Base-by-base conservation (phyloP, 2,113 vertebrate species). In the Festucalex cinctus region DNA sequence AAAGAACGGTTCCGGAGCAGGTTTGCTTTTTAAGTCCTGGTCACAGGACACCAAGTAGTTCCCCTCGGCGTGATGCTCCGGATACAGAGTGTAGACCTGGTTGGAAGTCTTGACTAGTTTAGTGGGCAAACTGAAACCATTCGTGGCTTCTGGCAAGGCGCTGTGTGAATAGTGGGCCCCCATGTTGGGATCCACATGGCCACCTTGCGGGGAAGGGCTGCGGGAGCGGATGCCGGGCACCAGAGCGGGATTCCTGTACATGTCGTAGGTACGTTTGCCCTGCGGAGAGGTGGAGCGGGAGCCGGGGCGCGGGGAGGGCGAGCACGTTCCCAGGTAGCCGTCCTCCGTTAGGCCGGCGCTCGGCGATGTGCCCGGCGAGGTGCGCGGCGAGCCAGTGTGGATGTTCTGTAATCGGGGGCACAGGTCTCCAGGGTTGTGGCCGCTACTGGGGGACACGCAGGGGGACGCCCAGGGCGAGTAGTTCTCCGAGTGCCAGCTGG, bases 401-500 rank as follows among this genome's bases (percentile, higher is more conserved):
- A 98, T 95, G 93, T 92, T 95, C 94, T 97, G 96, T 83, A 98
- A 91, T 43, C 96, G 94, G 19, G 94, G 94, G 90, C 95, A 98
- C 83, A 97, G 94, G 87, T 99, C 95, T 79, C 95, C 94, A 64
- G 94, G 88, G 83, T 92, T 85, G 71, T 92, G 95, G 74, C 91
- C 94, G 75, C 92, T 95, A 91, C 96, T 95, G 85, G 97, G 97
- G 79, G 97, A 99, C 88, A 99, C 95, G 57, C 97, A 99, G 68
- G 96, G 97, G 62, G 97, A 99, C 1, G 95, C 94, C 91, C 93
- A 98, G 85, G 97, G 97, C 81, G 97, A 97, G 75, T 88, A 91
- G 63, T 85, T 96, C 92, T 99, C 97, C 43, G 97, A 99, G 90
- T 98, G 93, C 94, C 97, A 99, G 92, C 96, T 98, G 93, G 96